phyloP scores from a whole-genome alignment of 1,140 invertebrate species.

The Ladona fulva region DNA sequence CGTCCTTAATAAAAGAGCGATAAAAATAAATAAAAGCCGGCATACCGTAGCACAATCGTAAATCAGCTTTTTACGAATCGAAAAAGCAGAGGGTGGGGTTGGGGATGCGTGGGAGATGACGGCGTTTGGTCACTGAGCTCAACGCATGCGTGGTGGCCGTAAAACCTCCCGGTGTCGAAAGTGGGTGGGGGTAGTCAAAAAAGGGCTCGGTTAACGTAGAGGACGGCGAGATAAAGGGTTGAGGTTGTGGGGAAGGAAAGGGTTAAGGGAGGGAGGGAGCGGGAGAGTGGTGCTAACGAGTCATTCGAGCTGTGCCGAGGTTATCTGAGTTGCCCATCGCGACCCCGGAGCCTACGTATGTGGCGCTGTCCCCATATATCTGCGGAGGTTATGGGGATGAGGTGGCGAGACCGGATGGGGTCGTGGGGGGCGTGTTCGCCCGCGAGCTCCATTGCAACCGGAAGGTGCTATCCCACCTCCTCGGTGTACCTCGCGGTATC shows the following conservation, averaged over 20 bases:
- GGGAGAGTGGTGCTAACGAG: background rate
- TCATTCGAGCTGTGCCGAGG: background rate
- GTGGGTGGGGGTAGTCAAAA: background rate
- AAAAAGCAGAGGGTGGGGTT: background rate
- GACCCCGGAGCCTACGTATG: conserved; percentile 1
- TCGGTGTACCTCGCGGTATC: no score
- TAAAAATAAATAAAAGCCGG: no score
- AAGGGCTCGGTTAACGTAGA: background rate
- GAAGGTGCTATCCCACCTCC: no score
- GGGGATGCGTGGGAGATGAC: background rate
- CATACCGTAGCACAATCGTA: no score
- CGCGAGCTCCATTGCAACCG: no score
- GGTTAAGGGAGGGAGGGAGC: background rate
- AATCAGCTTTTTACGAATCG: no score
- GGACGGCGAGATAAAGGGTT: background rate
- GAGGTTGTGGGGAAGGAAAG: no score
- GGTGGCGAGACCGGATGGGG: background rate
- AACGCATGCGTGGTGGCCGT: background rate
- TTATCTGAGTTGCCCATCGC: conserved; percentile 7
- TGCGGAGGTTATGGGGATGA: background rate
- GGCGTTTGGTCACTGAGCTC: background rate
- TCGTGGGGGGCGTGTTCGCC: background rate
- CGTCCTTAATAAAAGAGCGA: no score
- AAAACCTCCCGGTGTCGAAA: background rate
- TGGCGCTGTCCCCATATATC: background rate